Conservation (phyloP, 2,113 vertebrate species). For the Ptychochromis oligacanthus region DNA sequence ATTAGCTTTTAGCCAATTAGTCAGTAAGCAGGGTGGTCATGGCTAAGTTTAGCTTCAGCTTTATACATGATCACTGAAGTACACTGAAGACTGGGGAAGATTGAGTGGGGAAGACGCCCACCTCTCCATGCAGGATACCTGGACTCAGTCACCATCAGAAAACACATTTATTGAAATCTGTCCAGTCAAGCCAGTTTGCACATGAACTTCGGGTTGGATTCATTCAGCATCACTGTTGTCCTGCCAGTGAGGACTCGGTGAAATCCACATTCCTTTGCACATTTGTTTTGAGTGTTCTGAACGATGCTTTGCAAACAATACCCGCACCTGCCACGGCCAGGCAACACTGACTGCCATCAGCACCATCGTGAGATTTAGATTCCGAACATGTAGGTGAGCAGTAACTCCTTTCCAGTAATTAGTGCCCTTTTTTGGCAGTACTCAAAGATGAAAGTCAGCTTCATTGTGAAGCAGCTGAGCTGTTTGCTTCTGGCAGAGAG, state of each 20-base stretch:
- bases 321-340: background rate
- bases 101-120: background rate
- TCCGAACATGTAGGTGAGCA: slow-evolving; percentile 7
- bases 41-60: background rate
- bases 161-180: background rate
- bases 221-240: background rate
- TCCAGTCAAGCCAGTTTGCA: background rate
- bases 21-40: background rate
- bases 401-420: background rate
- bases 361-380: background rate
- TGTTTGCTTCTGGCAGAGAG: slow-evolving; percentile 2
- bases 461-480: slow-evolving; percentile 3
- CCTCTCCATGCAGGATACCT: background rate
- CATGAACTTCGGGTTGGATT: background rate
- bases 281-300: background rate
- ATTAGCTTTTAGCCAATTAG: background rate
- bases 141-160: background rate
- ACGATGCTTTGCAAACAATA: background rate
- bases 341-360: background rate
- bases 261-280: background rate
- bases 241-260: background rate
- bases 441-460: slow-evolving; percentile 10
- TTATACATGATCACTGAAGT: background rate
- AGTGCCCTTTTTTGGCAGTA: background rate
- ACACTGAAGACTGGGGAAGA: background rate